Evolutionary conservation across 2,888 invertebrate genomes (phyloP).

Genomic region (Marronus borbonicus): DNA sequence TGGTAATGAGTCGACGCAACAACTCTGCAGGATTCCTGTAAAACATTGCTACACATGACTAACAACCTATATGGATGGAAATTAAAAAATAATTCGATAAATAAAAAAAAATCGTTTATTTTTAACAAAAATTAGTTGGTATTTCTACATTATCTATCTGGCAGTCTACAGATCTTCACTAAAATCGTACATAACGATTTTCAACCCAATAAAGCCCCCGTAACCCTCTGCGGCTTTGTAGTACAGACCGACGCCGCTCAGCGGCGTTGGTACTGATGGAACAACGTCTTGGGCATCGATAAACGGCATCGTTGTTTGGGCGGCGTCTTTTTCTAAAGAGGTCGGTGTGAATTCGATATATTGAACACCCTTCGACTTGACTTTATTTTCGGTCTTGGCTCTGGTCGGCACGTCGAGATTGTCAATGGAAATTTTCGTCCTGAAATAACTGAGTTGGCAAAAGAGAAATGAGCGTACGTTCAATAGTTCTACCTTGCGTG

Average conservation of each 20-base stretch:
- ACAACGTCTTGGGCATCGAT: constrained; percentile 72
- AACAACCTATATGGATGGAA: too few relatives aligned
- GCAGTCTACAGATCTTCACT: constrained; percentile 12
- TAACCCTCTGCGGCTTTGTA: constrained; percentile 70
- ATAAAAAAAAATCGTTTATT: too few relatives aligned
- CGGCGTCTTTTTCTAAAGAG: constrained; percentile 72
- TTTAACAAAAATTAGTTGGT: too few relatives aligned
- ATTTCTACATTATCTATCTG: too few relatives aligned
- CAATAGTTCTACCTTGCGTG: neutral
- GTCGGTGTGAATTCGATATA: constrained; percentile 72
- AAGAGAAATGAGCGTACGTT: neutral
- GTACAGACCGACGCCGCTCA: constrained; percentile 72
- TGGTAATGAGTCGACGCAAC: too few relatives aligned
- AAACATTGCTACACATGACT: too few relatives aligned
- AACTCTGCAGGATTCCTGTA: too few relatives aligned
- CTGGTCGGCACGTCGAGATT: constrained; percentile 81
- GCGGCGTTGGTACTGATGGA: constrained; percentile 68
- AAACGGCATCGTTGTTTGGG: constrained; percentile 74
- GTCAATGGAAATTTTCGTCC: constrained; percentile 73
- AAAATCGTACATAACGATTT: constrained; percentile 71
- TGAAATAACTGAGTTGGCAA: constrained; percentile 60
- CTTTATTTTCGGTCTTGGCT: constrained; percentile 65
- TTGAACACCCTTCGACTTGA: constrained; percentile 62
- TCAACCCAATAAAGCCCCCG: constrained; percentile 73
- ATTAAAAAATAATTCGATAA: too few relatives aligned